These are phyloP conservation scores for Pseudanteris insignis DNA, from an alignment of 2,888 invertebrate genomes.

Conservation along the genomic window DNA sequence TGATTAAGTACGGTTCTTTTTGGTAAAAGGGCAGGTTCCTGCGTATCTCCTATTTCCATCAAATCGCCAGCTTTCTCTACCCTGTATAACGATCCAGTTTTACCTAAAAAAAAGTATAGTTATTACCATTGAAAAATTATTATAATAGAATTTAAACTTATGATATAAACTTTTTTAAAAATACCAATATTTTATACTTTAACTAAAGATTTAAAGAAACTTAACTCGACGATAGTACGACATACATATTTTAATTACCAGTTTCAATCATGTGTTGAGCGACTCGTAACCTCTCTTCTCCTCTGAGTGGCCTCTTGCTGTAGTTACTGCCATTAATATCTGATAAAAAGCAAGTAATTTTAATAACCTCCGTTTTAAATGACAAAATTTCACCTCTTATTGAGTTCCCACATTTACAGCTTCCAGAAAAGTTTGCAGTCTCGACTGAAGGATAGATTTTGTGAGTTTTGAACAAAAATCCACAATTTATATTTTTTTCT, in stretches of 20 bases:
- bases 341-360: neutral
- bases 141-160: no score
- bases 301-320: neutral
- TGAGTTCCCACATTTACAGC: neutral
- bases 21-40: neutral
- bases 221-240: no score
- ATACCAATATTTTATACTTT: no score
- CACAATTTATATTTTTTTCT: neutral
- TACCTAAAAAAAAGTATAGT: slow-evolving; percentile 5
- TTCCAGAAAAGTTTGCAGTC: neutral
- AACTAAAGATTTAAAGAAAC: no score
- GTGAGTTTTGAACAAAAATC: neutral
- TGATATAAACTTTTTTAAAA: no score
- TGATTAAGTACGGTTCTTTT: neutral
- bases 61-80: neutral
- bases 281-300: neutral
- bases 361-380: neutral
- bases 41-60: neutral
- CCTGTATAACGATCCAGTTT: neutral
- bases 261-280: neutral
- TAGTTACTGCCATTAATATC: neutral
- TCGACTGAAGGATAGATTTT: neutral
- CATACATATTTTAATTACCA: neutral
- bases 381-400: neutral
- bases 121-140: no score